Conservation (phyloP, 2,888 invertebrate genomes). For the Synergus gifuensis region DNA sequence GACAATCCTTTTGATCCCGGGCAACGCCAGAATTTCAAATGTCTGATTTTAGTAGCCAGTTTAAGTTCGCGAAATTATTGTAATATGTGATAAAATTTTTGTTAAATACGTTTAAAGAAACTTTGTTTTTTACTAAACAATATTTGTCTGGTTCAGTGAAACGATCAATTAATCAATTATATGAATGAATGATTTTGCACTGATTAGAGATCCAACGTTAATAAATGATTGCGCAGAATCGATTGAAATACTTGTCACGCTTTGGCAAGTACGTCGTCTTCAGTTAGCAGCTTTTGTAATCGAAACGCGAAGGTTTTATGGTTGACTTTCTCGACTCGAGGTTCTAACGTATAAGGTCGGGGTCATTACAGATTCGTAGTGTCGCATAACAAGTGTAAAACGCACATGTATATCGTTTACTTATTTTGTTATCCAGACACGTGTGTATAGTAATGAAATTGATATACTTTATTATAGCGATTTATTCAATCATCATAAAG, state of each 20-base stretch:
- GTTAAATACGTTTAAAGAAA: no score
- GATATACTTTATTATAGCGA: no score
- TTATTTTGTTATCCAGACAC: neutral
- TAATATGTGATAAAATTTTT: no score
- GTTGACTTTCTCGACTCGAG: slow-evolving; percentile 49
- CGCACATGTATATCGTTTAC: neutral
- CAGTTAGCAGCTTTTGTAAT: slow-evolving; percentile 54
- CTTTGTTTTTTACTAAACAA: no score
- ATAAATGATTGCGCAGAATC: slow-evolving; percentile 50
- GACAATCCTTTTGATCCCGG: no score
- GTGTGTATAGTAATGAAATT: no score
- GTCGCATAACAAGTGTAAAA: slow-evolving; percentile 60
- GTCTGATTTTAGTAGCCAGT: no score
- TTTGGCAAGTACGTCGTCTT: slow-evolving; percentile 46
- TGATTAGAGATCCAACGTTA: slow-evolving; percentile 9
- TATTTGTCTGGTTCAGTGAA: no score
- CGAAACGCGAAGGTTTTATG: slow-evolving; percentile 47
- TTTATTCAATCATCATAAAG: no score
- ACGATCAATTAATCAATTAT: neutral
- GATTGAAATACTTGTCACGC: slow-evolving; percentile 58
- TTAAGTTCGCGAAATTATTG: no score
- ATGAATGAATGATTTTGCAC: neutral
- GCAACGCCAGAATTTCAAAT: no score
- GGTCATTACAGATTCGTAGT: slow-evolving; percentile 53
- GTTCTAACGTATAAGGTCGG: slow-evolving; percentile 65